These are phyloP conservation scores for Lepidonotus clava DNA, from an alignment of 2,888 invertebrate genomes.

Conservation along the genomic window DNA sequence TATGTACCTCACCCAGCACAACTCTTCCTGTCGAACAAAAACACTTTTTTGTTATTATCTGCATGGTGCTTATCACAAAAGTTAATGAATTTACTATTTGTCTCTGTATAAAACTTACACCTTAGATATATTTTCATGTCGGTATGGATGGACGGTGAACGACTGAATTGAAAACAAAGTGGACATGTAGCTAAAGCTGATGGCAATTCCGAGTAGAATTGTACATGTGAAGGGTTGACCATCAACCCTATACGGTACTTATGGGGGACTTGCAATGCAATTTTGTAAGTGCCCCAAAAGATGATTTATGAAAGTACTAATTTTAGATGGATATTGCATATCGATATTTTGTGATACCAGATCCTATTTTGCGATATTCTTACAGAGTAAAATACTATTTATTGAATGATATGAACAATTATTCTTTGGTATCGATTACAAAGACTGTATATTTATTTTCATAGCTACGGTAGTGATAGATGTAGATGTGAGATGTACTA, in stretches of 20 bases:
- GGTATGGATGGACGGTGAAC: background rate
- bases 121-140: background rate
- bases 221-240: no score
- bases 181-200: no score
- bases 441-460: conserved; percentile 40
- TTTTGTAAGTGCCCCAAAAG: no score
- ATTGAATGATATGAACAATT: conserved; percentile 5
- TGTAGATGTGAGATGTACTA: conserved; percentile 21
- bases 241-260: no score
- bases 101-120: background rate
- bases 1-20: no score
- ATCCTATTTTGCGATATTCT: conserved; percentile 20
- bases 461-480: background rate
- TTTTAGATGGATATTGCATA: conserved; percentile 23
- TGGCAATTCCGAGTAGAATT: no score
- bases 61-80: conserved; percentile 15
- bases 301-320: background rate
- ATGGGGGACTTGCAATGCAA: no score
- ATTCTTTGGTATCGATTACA: conserved; percentile 2
- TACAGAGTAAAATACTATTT: conserved; percentile 13
- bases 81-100: no score
- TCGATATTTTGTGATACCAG: conserved; percentile 31
- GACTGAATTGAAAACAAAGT: no score
- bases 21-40: no score
- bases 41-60: background rate